phyloP scores from a whole-genome alignment of 2,113 vertebrate species.

The Rattus norvegicus region GRCr8 NC_086039.1:11714501-11715000 shows the following conservation, averaged over 20 bases:
- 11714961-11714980: background rate
- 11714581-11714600: background rate
- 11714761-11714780: constrained; percentile 15
- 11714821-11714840: constrained; percentile 39
- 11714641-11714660: background rate
- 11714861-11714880: constrained; percentile 49
- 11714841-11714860: constrained; percentile 47
- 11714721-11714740: constrained; percentile 34
- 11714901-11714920: constrained; percentile 53
- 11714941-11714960: constrained; percentile 9
- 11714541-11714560: background rate
- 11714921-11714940: constrained; percentile 53
- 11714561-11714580: background rate
- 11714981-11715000: background rate
- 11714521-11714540: constrained; percentile 47
- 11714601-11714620: background rate
- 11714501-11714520: background rate
- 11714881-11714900: constrained; percentile 35
- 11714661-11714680: constrained; percentile 36
- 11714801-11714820: constrained; percentile 57
- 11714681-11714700: background rate
- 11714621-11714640: background rate
- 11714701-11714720: constrained; percentile 3
- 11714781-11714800: background rate
- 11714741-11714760: constrained; percentile 56